phyloP scores from a whole-genome alignment of 2,797 vertebrate genomes.

The Lepus townsendii region DNA sequence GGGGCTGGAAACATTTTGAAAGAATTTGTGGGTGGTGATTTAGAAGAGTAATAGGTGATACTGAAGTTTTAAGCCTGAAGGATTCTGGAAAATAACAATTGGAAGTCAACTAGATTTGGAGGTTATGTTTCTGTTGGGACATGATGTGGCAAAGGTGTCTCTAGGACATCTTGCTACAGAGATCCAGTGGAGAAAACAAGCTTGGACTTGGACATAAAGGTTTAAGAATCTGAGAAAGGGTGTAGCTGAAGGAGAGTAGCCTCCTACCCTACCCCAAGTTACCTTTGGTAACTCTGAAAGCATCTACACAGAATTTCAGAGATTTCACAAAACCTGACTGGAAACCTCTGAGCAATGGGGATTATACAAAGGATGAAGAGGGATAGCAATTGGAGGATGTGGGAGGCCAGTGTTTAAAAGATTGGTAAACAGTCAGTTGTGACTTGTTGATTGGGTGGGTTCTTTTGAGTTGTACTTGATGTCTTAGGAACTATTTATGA shows the following conservation, averaged over 20 bases:
- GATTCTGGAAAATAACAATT: neutral
- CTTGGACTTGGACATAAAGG: neutral
- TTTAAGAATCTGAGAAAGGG: neutral
- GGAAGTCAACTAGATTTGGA: neutral
- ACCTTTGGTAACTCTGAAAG: neutral
- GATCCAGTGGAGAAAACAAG: neutral
- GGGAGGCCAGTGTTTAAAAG: neutral
- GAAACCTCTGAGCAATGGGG: neutral
- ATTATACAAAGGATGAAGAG: neutral
- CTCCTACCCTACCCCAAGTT: neutral
- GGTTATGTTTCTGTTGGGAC: neutral
- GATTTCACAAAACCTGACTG: neutral
- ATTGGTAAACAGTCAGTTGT: neutral
- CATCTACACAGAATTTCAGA: neutral
- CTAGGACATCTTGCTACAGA: neutral
- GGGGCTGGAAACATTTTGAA: neutral
- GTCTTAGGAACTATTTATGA: slow-evolving; percentile 64
- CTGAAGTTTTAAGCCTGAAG: neutral
- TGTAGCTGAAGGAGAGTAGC: neutral
- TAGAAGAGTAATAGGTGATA: neutral
- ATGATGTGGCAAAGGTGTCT: neutral
- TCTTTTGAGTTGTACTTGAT: slow-evolving; percentile 68
- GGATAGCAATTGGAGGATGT: neutral
- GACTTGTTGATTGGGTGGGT: slow-evolving; percentile 24
- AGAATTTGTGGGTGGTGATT: neutral